Percentiles rank a stretch among this genome's conserved stretches.
These are phyloP conservation scores for Argya squamiceps DNA, from an alignment of 2,797 vertebrate genomes.

Conservation along the genomic window DNA sequence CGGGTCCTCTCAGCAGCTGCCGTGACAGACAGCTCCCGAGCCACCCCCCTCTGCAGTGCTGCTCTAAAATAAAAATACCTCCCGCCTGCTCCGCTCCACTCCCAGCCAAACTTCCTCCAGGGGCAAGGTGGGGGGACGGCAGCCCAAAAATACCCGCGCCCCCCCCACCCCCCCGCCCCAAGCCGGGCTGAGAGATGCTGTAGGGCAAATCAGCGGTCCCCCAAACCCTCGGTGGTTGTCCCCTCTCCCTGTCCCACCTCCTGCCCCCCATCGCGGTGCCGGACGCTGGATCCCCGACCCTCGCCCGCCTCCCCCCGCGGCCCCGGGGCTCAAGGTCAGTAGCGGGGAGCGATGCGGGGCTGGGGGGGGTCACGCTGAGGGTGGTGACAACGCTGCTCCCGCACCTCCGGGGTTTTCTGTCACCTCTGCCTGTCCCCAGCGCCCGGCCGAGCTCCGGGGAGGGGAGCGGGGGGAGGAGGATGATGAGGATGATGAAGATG, in stretches of 20 bases:
- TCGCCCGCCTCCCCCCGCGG: neutral
- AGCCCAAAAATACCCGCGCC: neutral
- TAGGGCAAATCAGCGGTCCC: neutral
- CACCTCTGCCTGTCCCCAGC: neutral
- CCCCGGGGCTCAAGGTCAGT: conserved; percentile 8
- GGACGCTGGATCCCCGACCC: neutral
- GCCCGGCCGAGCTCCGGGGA: neutral
- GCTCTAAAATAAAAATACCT: conserved; percentile 84
- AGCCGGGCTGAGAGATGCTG: conserved; percentile 16
- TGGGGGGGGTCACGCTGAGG: neutral
- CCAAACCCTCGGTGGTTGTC: neutral
- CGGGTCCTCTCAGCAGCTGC: conserved; percentile 25
- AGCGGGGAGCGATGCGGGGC: neutral
- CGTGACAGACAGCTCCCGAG: conserved; percentile 73
- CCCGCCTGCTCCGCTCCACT: conserved; percentile 51
- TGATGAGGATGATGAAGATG: neutral
- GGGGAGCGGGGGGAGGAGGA: neutral
- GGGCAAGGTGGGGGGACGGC: conserved; percentile 33
- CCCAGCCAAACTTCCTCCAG: conserved; percentile 59
- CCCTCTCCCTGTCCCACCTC: neutral
- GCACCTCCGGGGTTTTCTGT: neutral
- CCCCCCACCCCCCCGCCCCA: neutral
- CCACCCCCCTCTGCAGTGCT: conserved; percentile 77
- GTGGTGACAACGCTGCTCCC: neutral
- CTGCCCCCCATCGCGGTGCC: neutral